A percentile compares a stretch with the other conserved stretches of the same genome.
Evolutionary conservation across 2,113 vertebrate genomes (phyloP).

Genomic region (Anseranas semipalmata): DNA sequence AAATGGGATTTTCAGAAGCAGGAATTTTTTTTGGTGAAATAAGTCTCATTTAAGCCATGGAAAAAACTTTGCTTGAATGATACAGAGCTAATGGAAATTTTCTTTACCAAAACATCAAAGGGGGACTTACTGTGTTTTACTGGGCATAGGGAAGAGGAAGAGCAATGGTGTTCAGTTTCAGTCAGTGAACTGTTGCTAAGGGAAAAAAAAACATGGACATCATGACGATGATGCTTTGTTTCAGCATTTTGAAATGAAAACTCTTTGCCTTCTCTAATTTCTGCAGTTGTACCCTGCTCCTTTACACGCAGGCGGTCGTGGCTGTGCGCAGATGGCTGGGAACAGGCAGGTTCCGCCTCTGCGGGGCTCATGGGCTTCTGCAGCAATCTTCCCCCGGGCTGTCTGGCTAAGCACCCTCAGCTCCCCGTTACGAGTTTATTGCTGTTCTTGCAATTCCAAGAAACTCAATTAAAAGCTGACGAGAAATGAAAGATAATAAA

Average conservation of each 20-base stretch:
- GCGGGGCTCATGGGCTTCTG: not conserved
- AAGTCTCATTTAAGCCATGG: not conserved
- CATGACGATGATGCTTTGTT: not conserved
- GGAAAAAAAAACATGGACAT: not conserved
- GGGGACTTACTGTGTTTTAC: not conserved
- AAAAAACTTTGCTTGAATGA: not conserved
- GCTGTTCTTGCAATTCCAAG: not conserved
- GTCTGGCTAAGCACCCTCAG: not conserved
- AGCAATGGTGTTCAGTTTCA: not conserved
- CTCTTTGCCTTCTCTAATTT: not conserved
- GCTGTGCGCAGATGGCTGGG: not conserved
- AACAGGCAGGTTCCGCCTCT: not conserved
- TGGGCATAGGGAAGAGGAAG: not conserved
- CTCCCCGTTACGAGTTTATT: not conserved
- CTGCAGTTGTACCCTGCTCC: not conserved
- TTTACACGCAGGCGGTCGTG: not conserved
- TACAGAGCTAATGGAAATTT: not conserved
- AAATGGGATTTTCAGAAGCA: not conserved
- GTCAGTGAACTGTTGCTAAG: not conserved
- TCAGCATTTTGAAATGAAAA: not conserved
- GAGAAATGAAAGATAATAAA: not conserved
- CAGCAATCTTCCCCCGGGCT: not conserved
- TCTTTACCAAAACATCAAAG: not conserved
- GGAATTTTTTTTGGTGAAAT: not conserved
- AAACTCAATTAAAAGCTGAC: not conserved